A percentile compares a stretch with the other conserved stretches of the same genome.
Evolutionary conservation across 2,888 invertebrate genomes (phyloP).

Genomic region (Tachina lurida): DNA sequence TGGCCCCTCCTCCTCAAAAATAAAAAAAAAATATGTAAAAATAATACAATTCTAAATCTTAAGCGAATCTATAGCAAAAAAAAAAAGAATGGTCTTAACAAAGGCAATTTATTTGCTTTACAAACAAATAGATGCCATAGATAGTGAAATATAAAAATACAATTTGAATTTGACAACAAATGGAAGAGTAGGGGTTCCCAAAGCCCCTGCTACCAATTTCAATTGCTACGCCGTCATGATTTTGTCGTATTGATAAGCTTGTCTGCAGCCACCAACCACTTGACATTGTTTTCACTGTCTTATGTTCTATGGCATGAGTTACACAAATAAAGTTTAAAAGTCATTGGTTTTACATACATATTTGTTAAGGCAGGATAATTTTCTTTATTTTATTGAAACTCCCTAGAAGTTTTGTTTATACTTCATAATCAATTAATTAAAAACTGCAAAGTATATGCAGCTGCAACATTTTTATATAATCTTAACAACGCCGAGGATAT

Average conservation of each 20-base stretch:
- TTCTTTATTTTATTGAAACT: conserved; percentile 1
- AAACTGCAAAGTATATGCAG: conserved; percentile 43
- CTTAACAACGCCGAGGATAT: conserved; percentile 44
- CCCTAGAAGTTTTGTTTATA: neutral
- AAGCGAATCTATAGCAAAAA: conserved; percentile 38
- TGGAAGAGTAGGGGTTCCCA: neutral
- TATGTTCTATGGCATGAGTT: neutral
- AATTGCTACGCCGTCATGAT: conserved; percentile 62
- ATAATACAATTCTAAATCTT: conserved; percentile 45
- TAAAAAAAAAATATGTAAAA: neutral
- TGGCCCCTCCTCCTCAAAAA: neutral
- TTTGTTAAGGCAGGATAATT: conserved; percentile 20
- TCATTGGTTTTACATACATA: conserved; percentile 57
- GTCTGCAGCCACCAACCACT: conserved; percentile 75
- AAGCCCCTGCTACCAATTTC: conserved; percentile 57
- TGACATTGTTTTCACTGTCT: conserved; percentile 71
- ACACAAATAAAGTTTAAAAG: conserved; percentile 23
- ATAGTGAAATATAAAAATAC: conserved; percentile 69
- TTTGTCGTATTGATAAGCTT: conserved; percentile 66
- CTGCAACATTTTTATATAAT: conserved; percentile 28
- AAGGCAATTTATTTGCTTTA: conserved; percentile 35
- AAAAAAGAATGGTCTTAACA: conserved; percentile 30
- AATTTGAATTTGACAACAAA: conserved; percentile 58
- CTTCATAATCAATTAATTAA: conserved; percentile 65
- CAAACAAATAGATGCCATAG: conserved; percentile 62